phyloP scores from a whole-genome alignment of 2,888 invertebrate species.

The Horisme vitalbata region DNA sequence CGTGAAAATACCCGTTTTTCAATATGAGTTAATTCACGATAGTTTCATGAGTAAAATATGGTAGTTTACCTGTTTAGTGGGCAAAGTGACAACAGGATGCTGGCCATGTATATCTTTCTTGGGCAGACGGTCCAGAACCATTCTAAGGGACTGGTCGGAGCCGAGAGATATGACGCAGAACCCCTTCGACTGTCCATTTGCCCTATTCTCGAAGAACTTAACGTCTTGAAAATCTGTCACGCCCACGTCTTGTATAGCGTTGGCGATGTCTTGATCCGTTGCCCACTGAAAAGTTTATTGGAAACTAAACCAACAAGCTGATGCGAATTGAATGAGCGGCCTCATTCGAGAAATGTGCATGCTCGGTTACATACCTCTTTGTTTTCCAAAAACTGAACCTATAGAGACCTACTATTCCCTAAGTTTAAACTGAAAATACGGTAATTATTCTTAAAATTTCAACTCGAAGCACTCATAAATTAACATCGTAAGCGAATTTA shows the following conservation, averaged over 20 bases:
- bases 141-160: slow-evolving; percentile 94
- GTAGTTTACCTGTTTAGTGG: slow-evolving; percentile 92
- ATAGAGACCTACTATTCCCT: slow-evolving; percentile 11
- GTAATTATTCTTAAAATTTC: background rate
- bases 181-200: slow-evolving; percentile 99
- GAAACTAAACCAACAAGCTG: slow-evolving; percentile 56
- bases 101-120: slow-evolving; percentile 98
- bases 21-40: no score
- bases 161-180: slow-evolving; percentile 98
- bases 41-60: background rate
- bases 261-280: slow-evolving; percentile 97
- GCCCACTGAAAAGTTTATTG: slow-evolving; percentile 92
- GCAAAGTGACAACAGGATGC: slow-evolving; percentile 95
- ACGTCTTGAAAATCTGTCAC: slow-evolving; percentile 98
- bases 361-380: slow-evolving; percentile 42
- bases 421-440: slow-evolving; percentile 1
- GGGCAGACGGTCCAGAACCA: slow-evolving; percentile 96
- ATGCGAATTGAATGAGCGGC: slow-evolving; percentile 37
- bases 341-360: slow-evolving; percentile 27
- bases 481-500: background rate
- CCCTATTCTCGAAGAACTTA: slow-evolving; percentile 99
- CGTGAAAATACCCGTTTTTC: no score
- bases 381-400: slow-evolving; percentile 18
- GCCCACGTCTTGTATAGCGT: slow-evolving; percentile 93
- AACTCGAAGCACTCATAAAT: background rate